Base-by-base conservation (phyloP, 2,888 invertebrate genomes). In the Cheiracanthium punctorium region DNA sequence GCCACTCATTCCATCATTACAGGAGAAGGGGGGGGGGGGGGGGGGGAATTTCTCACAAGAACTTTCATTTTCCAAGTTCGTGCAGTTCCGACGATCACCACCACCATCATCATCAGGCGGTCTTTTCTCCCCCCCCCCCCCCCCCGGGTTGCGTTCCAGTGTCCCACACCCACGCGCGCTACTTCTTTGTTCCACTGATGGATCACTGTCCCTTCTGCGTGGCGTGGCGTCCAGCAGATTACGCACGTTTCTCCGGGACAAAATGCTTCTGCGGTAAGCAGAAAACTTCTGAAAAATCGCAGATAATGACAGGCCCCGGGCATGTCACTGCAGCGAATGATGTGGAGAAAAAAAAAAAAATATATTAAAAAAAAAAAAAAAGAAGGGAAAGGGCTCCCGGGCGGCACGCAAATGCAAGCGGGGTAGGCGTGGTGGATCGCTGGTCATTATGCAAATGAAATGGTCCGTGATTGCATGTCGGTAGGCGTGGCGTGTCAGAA, bases 381-480 rank as follows among this genome's bases (percentile, higher is more conserved):
- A n/a, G n/a, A n/a, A n/a, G n/a, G n/a, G n/a, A n/a, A 48, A 17
- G 43, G 43, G 43, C 43, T 48, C 10, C 17, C 43, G 58, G 58
- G 58, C 4, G 33, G 32, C 73, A 74, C 84, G 84, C 79, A 67
- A 79, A 72, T 33, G 69, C 48, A 7, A 29, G 72, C 67, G 79
- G 52, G 33, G 5, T 73, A 72, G 84, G 84, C 84, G 79, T 84
- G 69, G 67, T 69, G 14, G 73, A 77, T 64, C 52, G 67, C 71
- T 58, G 79, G 84, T 74, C 79, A 84, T 84, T 84, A 84, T 84
- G 84, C 79, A 84, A 84, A 79, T 79, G 79, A 74, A 69, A 32
- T 69, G 72, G 48, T 48, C 82, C 32, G 32, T 67, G 71, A 71
- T 71, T 72, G 32, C 64, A 77, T 71, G 75, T 65, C 48, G 32